These are phyloP conservation scores for Orthosia incerta DNA, from an alignment of 2,888 invertebrate genomes.

Conservation along the genomic window DNA sequence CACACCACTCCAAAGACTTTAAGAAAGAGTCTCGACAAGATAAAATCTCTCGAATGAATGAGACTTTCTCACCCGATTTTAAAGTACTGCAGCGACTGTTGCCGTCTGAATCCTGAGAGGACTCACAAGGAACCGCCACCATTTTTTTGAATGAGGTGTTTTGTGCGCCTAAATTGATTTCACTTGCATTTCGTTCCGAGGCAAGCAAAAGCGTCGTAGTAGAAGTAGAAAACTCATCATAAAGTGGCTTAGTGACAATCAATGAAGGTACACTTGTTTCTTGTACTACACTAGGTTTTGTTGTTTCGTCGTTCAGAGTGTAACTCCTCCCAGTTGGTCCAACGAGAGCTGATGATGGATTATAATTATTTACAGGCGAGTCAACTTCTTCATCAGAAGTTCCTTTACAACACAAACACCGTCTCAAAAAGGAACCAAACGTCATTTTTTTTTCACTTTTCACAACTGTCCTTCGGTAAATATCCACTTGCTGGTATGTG, in stretches of 20 bases:
- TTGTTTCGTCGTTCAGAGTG: constrained; percentile 72
- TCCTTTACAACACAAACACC: constrained; percentile 77
- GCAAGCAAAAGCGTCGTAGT: constrained; percentile 79
- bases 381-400: constrained; percentile 68
- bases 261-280: constrained; percentile 65
- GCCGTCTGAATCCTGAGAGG: constrained; percentile 70
- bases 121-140: constrained; percentile 58
- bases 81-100: constrained; percentile 77
- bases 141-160: constrained; percentile 67
- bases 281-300: constrained; percentile 47
- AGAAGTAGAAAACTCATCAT: constrained; percentile 74
- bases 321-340: constrained; percentile 81
- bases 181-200: constrained; percentile 78
- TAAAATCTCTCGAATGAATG: constrained; percentile 87
- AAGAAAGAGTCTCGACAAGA: constrained; percentile 86
- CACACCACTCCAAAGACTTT: constrained; percentile 88
- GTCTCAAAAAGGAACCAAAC: constrained; percentile 72
- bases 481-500: constrained; percentile 78
- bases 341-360: constrained; percentile 79
- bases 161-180: constrained; percentile 66
- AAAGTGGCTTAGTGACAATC: constrained; percentile 67
- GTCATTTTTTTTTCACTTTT: constrained; percentile 69
- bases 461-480: constrained; percentile 74
- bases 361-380: constrained; percentile 75
- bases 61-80: constrained; percentile 87